phyloP scores from a whole-genome alignment of 2,888 invertebrate genomes.

The Perizoma affinitatum region DNA sequence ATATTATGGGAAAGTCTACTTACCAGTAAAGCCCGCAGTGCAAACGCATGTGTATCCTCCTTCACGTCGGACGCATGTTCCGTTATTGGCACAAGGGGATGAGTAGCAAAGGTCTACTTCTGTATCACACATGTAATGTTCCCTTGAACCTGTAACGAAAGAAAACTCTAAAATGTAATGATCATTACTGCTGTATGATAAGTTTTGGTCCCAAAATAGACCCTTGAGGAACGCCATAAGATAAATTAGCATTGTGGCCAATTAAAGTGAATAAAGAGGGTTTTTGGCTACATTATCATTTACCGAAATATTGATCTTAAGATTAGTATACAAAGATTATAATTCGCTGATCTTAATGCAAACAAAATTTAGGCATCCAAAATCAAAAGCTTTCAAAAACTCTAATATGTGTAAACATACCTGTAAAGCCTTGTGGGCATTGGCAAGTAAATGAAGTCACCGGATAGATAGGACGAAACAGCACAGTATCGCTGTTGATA shows the following conservation, averaged over 20 bases:
- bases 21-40: constrained; percentile 89
- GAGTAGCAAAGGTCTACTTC: constrained; percentile 99
- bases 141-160: constrained; percentile 87
- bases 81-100: constrained; percentile 95
- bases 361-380: not conserved
- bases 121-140: constrained; percentile 96
- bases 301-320: not conserved
- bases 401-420: constrained; percentile 58
- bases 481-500: constrained; percentile 93
- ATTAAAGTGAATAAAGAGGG: not conserved
- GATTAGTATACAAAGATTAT: not conserved
- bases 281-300: not conserved
- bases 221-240: constrained; percentile 17
- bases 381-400: constrained; percentile 15
- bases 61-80: constrained; percentile 93
- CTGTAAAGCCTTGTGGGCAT: constrained; percentile 96
- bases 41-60: constrained; percentile 97
- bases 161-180: not conserved
- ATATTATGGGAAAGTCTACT: constrained; percentile 16
- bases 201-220: constrained; percentile 8
- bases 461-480: constrained; percentile 97
- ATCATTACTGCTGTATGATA: not conserved
- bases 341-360: not conserved
- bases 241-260: not conserved
- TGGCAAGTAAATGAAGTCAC: constrained; percentile 96